Evolutionary conservation across 30 jellyfish, hydroid and myxozoan genomes (phyloP), one percentile per base, ranked within the genome.

Genomic region (Aurelia sp.): DNA sequence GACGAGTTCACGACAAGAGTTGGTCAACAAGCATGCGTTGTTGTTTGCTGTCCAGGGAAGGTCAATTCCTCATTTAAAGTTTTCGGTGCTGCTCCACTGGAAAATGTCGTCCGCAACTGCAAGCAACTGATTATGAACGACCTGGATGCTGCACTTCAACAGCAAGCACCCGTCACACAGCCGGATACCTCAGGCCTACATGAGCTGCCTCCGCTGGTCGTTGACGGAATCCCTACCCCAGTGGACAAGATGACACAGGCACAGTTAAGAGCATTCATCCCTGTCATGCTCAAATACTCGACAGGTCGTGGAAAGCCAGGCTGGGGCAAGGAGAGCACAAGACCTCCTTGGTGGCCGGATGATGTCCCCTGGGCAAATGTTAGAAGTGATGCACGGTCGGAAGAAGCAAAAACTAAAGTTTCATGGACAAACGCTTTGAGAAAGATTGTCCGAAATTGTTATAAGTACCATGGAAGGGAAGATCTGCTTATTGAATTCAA

Each of bases 351-450:
- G 99, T 96, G 99, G 99, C 99, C 99, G 13, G 97, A 88, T 13
- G 99, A 96, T 58, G 99, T 96, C 22, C 99, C 99, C 1, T 96
- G 99, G 99, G 99, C 99, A 8, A 96, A 96, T 65, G 99, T 96
- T 9, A 74, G 99, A 50, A 96, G 99, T 82, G 99, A 96, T 76
- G 99, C 96, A 0, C 88, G 99, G 21, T 57, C 96, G 6, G 99
- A 90, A 19, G 98, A 91, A 69, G 97, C 90, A 8, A 96, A 96
- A 80, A 74, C 96, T 51, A 88, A 88, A 22, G 96, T 90, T 8
- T 96, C 99, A 12, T 96, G 99, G 99, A 96, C 99, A 22, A 91
- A 90, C 31, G 99, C 98, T 6, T 73, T 96, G 31, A 83, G 98
- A 19, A 90, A 90, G 84, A 91, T 96, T 19, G 99, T 96, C 20